Evolutionary conservation across 2,797 vertebrate genomes (phyloP).

Genomic region (Agapornis canus): DNA sequence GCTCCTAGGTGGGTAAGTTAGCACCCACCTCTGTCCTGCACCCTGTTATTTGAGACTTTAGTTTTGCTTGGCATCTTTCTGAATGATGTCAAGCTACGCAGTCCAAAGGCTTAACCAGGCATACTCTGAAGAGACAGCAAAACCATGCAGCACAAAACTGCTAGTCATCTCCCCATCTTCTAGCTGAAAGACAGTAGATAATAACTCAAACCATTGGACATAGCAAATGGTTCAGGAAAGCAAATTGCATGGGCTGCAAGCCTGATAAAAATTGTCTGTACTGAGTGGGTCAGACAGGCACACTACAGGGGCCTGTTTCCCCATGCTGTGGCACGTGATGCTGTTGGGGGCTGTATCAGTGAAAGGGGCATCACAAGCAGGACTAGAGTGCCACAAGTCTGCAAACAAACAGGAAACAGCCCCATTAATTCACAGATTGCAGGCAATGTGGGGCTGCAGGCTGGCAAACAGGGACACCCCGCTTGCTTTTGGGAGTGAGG

Average conservation of each 20-base stretch:
- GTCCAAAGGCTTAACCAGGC: not conserved
- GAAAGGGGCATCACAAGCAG: not conserved
- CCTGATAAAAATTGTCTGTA: not conserved
- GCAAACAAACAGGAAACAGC: not conserved
- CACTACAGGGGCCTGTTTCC: not conserved
- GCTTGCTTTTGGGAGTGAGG: rapidly evolving
- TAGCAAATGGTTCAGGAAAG: not conserved
- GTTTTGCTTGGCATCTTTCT: not conserved
- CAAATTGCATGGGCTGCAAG: not conserved
- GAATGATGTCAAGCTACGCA: not conserved
- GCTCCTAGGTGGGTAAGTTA: not conserved
- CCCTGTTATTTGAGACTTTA: not conserved
- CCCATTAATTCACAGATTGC: not conserved
- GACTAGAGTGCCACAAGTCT: not conserved
- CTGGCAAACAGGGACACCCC: not conserved
- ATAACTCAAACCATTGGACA: not conserved
- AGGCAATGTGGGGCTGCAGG: not conserved
- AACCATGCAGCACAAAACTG: not conserved
- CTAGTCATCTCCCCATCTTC: not conserved
- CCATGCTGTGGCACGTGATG: not conserved
- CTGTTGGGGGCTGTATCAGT: not conserved
- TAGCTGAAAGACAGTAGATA: not conserved
- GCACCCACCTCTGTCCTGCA: not conserved
- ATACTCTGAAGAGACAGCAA: not conserved
- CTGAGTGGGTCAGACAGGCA: rapidly evolving